Percentiles rank a stretch among this genome's conserved stretches.
Evolutionary conservation across 2,888 invertebrate species (phyloP).

Genomic region (Galerucella nymphaeae): DNA sequence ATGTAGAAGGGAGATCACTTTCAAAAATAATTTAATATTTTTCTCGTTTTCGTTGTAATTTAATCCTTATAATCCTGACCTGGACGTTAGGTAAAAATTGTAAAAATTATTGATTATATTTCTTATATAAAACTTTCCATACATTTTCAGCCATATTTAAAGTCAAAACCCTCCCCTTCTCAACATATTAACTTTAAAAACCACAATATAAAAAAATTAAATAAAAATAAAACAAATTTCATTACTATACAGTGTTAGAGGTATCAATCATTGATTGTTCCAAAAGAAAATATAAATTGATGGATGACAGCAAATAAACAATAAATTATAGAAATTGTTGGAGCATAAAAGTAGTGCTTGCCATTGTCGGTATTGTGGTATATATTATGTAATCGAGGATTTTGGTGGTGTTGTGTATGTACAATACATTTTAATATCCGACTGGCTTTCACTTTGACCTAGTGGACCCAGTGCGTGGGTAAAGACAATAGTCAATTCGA

Average conservation of each 20-base stretch:
- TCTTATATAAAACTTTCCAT: too few relatives aligned
- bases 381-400: conserved; percentile 46
- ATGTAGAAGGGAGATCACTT: too few relatives aligned
- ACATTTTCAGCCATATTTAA: too few relatives aligned
- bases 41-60: too few relatives aligned
- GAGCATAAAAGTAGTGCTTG: conserved; percentile 1
- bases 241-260: neutral
- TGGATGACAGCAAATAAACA: neutral
- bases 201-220: neutral
- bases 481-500: conserved; percentile 40
- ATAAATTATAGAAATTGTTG: neutral
- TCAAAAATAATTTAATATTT: too few relatives aligned
- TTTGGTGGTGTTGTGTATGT: conserved; percentile 42
- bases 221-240: neutral
- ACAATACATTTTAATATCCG: conserved; percentile 28
- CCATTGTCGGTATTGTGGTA: conserved; percentile 5
- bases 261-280: conserved; percentile 1
- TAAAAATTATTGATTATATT: too few relatives aligned
- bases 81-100: too few relatives aligned
- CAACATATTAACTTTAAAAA: neutral
- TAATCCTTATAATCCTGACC: too few relatives aligned
- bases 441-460: conserved; percentile 52
- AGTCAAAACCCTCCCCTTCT: too few relatives aligned
- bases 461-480: conserved; percentile 39
- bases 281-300: neutral